Evolutionary conservation across 2,888 invertebrate species (phyloP), one percentile per base, ranked within the genome.

Genomic region (Mechanitis messenoides): DNA sequence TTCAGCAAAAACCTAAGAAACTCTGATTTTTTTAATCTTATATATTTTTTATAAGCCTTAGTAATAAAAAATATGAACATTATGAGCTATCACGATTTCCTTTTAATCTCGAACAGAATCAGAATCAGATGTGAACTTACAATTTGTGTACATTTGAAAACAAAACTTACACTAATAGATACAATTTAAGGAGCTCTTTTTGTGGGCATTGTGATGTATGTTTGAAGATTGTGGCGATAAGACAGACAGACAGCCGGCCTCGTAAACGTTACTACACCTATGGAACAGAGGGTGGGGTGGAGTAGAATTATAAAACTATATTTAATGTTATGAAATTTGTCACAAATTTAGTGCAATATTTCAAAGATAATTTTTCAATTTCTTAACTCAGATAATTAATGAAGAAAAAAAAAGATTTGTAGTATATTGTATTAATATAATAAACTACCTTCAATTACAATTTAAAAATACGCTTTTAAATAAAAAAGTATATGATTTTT

Each of bases 171-270:
- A 63, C 64, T 69, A 71, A 72, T 71, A 66, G 70, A 62, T 69
- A 71, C 69, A 68, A 65, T 69, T 70, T 71, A 71, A 74, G 74
- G 70, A 71, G 70, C 65, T 78, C 76, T 78, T 80, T 79, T 78
- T 79, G 76, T 77, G 67, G 69, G 69, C 77, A 79, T 79, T 80
- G 80, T 83, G 78, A 77, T 80, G 73, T 76, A 76, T 79, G 77
- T 73, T 71, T 73, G 76, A 56, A 84, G 83, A 85, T 85, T 76
- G 59, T 69, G 70, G 65, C 72, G 87, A 87, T 87, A 87, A 87
- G 81, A 76, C 78, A 67, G 81, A 84, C 70, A 64, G 74, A 74
- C 74, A 78, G 83, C 68, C 80, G 82, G 81, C 78, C 77, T 82
- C 82, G 84, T 81, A 83, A 84, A 84, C 81, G 74, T 72, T 70